Evolutionary conservation across 2,113 vertebrate genomes (phyloP).

Genomic region (Pavo muticus): DNA sequence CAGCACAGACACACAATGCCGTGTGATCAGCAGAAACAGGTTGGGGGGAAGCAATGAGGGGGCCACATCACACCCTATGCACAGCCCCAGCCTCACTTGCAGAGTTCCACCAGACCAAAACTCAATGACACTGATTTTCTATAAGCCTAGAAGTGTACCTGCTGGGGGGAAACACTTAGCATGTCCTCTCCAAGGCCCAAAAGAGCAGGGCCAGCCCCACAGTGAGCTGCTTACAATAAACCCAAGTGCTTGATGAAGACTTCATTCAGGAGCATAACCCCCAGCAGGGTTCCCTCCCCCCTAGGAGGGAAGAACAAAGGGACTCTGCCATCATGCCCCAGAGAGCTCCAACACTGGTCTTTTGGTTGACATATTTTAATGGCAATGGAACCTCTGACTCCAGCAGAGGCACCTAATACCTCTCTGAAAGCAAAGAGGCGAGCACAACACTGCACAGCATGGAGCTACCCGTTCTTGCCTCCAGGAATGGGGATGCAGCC

Average conservation of each 20-base stretch:
- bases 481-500: fast-evolving
- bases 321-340: neutral
- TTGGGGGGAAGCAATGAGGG: fast-evolving
- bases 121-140: neutral
- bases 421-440: neutral
- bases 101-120: neutral
- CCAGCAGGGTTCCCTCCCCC: neutral
- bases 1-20: neutral
- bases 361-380: neutral
- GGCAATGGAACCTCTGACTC: neutral
- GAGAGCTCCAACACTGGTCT: neutral
- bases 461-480: fast-evolving
- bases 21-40: neutral
- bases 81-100: neutral
- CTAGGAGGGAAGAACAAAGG: neutral
- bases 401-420: neutral
- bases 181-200: neutral
- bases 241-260: neutral
- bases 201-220: neutral
- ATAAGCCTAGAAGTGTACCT: neutral
- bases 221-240: fast-evolving
- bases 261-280: fast-evolving
- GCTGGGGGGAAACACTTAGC: neutral
- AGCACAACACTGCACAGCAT: neutral
- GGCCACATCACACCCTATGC: fast-evolving